Evolutionary conservation across 2,797 vertebrate species (phyloP), one percentile per base, ranked within the genome.

Genomic region (Dromococcyx pavoninus): DNA sequence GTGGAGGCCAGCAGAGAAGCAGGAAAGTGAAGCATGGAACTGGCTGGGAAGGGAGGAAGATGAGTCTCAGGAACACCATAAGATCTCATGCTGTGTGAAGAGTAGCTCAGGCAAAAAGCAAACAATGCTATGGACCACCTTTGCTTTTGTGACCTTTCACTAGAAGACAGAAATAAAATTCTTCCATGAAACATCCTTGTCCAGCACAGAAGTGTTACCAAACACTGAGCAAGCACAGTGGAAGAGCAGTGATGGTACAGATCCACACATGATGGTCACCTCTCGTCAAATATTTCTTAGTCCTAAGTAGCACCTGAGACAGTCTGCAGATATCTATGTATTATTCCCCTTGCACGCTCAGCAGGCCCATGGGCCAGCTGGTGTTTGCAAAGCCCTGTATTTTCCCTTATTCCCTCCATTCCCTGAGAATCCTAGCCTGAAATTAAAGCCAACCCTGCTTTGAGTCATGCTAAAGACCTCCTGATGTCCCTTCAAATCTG

Each of bases 311-410:
- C 50, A 25, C 25, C 39, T 50, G 69, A 83, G 27, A 19, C 46
- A 64, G 9, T 57, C 27, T 65, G 32, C 7, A 1, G 1, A 7
- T 44, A 22, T 33, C 25, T 28, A 27, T 0, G 0, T 17, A 5
- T 44, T 39, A 32, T 85, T 71, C 44, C 17, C 7, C 10, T 62
- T 51, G 53, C 28, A 19, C 15, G 17, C 17, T 79, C 9, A 17
- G 11, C 35, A 66, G 57, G 13, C 10, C 35, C 41, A 37, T 0
- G 3, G 35, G 13, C 5, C 13, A 2, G 0, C 13, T 28, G n/a
- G 14, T 56, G 37, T 61, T 80, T 11, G 3, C 46, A 72, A 91
- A 64, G 15, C 4, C 17, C 16, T 10, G 0, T 46, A 19, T 41
- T 61, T 86, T 81, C 41, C 24, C 11, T 77, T 65, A 10, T 48